Percentiles rank a stretch among this genome's conserved stretches.
Conservation (phyloP, 2,888 invertebrate genomes). For the Troides aeacus region DNA sequence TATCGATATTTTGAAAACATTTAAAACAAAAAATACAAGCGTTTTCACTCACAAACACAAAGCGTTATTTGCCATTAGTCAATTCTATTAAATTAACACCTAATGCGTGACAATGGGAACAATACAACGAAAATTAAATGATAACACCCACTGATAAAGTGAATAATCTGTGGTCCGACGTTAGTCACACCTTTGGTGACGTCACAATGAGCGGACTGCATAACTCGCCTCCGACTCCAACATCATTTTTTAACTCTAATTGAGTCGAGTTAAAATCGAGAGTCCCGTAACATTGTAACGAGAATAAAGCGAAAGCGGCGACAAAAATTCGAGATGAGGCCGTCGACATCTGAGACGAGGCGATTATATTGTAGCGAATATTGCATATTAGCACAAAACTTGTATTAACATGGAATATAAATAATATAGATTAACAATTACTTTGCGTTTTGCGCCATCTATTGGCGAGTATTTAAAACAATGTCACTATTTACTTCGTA, state of each 20-base stretch:
- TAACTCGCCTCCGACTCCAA: constrained; percentile 35
- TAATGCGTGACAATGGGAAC: constrained; percentile 32
- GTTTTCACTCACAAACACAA: background rate
- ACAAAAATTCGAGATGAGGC: constrained; percentile 16
- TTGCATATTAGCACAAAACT: constrained; percentile 13
- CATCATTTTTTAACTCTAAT: constrained; percentile 19
- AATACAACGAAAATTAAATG: constrained; percentile 36
- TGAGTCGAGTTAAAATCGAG: background rate
- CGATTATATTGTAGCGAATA: constrained; percentile 25
- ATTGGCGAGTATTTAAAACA: background rate
- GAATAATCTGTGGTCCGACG: constrained; percentile 38
- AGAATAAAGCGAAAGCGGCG: constrained; percentile 7
- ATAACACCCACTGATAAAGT: constrained; percentile 43
- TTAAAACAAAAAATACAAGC: background rate
- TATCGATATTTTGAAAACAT: background rate
- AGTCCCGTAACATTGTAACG: constrained; percentile 11
- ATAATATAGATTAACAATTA: background rate
- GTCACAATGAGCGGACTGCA: constrained; percentile 36
- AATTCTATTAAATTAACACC: constrained; percentile 1
- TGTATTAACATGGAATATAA: background rate
- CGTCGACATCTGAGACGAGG: constrained; percentile 17
- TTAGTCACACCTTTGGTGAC: constrained; percentile 44
- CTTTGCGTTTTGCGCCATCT: constrained; percentile 11
- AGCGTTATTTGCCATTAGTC: background rate
- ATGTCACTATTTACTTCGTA: background rate